phyloP scores from a whole-genome alignment of 2,113 vertebrate species.

The Galbula dea region DNA sequence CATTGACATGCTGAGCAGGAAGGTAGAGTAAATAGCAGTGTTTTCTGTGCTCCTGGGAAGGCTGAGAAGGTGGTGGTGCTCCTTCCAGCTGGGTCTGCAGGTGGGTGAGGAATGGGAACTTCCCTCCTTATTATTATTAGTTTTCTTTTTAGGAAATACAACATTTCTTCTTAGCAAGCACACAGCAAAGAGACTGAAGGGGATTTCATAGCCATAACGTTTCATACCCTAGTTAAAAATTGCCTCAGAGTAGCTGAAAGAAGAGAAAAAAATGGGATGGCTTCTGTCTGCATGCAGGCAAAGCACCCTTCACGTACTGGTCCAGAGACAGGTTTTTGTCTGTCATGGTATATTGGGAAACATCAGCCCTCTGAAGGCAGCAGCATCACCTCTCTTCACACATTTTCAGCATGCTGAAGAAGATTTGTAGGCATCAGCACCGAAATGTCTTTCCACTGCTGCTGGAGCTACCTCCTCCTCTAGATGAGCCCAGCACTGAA shows the following conservation, averaged over 20 bases:
- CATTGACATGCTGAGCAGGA: fast-evolving
- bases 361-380: background rate
- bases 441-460: background rate
- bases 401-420: background rate
- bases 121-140: too few relatives aligned
- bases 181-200: background rate
- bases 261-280: background rate
- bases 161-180: background rate
- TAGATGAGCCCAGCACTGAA: fast-evolving
- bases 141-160: background rate
- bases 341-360: fast-evolving
- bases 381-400: fast-evolving
- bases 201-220: background rate
- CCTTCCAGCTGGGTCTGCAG: background rate
- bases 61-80: background rate
- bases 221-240: background rate
- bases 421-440: background rate
- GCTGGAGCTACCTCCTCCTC: background rate
- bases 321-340: background rate
- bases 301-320: background rate
- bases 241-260: background rate
- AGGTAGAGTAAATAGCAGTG: fast-evolving
- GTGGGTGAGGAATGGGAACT: fast-evolving
- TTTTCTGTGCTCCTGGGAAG: background rate
- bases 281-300: background rate